Percentiles rank a stretch among this genome's conserved stretches.
These are phyloP conservation scores for Enteromius paludinosus DNA, from an alignment of 2,797 vertebrate genomes.

Conservation along the genomic window DNA sequence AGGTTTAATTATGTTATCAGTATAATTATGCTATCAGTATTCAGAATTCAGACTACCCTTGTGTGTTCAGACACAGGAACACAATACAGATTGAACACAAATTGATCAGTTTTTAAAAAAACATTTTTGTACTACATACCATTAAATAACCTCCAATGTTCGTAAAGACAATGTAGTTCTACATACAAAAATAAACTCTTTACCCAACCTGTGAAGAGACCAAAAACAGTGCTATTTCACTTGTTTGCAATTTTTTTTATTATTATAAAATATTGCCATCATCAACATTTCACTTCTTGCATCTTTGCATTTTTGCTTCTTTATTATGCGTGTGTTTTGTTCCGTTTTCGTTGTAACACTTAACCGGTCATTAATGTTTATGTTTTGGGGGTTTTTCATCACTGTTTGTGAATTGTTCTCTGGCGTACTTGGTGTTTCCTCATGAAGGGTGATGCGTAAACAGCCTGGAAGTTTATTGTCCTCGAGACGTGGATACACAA, in stretches of 20 bases:
- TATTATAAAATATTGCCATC: not conserved
- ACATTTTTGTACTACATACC: no score
- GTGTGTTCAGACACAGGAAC: not conserved
- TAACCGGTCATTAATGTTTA: not conserved
- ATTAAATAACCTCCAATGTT: not conserved
- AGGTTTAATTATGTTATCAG: not conserved
- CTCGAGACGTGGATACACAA: conserved; percentile 3
- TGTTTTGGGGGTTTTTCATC: not conserved
- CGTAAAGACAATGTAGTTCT: not conserved
- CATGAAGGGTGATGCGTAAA: conserved; percentile 4
- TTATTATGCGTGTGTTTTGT: not conserved
- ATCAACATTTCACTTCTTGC: conserved; percentile 1
- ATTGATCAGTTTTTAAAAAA: no score
- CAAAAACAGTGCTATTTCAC: not conserved
- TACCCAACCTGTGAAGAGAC: not conserved
- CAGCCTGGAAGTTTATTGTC: conserved; percentile 15
- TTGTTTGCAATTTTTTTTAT: not conserved
- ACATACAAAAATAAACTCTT: not conserved
- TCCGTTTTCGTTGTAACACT: not conserved
- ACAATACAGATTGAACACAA: not conserved
- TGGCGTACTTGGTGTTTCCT: not conserved
- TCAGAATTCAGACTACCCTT: not conserved
- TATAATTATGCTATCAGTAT: not conserved
- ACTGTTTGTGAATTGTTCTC: not conserved
- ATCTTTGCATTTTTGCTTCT: not conserved